Evolutionary conservation across 2,888 invertebrate species (phyloP), one percentile per base, ranked within the genome.

Genomic region (Pterostichus niger): DNA sequence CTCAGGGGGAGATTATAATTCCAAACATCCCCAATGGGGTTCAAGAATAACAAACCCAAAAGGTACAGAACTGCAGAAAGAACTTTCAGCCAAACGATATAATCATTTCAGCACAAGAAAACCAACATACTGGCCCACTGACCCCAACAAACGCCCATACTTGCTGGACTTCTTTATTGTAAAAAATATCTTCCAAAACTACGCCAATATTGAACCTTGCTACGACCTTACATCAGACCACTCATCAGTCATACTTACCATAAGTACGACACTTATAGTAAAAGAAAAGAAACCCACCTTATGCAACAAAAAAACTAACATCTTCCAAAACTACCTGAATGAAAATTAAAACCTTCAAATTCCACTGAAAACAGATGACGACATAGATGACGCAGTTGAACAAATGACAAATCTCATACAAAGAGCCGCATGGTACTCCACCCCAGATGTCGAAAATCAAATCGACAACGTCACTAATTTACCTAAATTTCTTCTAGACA

Each of bases 211-310:
- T 24, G 82, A 84, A 82, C 75, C 83, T n/a, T 80, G 84, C 33
- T 64, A 83, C 24, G 86, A 86, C 59, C 71, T 87, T 10, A 84
- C 84, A 52, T 86, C 86, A 0, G 85, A 86, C 49, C 86, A 86
- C 56, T 84, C 85, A 13, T 84, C 86, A 7, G 82, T 87, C 7
- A 71, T 85, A 24, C 56, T 85, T n/a, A 85, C 84, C 33, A 15
- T 85, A 46, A 84, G 83, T 59, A 83, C 84, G 17, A 73, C 54
- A 61, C 46, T 84, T 44, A 82, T 85, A 33, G 13, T 83, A 10
- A 85, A 82, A 49, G n/a, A 83, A 59, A 82, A 64, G 33, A 59
- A 59, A 76, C 83, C 83, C 6, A 81, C 77, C 9, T 79, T 85
- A n/a, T 81, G 31, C 11, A 84, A 84, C 71, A 78, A 84, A 64